Evolutionary conservation across 2,797 vertebrate species (phyloP), one percentile per base, ranked within the genome.

Genomic region (Phataginus tricuspis): DNA sequence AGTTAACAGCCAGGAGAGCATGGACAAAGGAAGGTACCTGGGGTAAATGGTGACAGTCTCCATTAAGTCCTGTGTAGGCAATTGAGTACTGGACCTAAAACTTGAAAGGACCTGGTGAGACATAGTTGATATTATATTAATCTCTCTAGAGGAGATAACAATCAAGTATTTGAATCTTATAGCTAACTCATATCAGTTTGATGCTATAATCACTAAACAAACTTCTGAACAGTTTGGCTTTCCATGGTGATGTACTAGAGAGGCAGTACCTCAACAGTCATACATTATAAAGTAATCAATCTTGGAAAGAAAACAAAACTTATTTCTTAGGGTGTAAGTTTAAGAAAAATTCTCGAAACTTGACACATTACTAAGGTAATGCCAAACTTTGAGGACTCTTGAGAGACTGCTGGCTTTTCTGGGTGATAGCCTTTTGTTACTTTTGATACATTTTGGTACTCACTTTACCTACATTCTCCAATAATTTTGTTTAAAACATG

Each of bases 341-440:
- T 85, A 96, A 69, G 78, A 55, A 45, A 84, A 89, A 64, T 68
- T 34, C 9, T 83, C n/a, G 68, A 75, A 75, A 90, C 21, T 66
- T 66, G 45, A 29, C n/a, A 59, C 16, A 77, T 74, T 7, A 39
- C 34, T 74, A 72, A 92, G 34, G 37, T 80, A 83, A 66, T 74
- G 14, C 23, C 42, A 57, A 42, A 64, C 23, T 83, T 66, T 69
- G 37, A 80, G 39, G 27, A 63, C n/a, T 85, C 45, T 64, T 51
- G 23, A 91, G 34, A 86, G 23, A 89, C 14, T 75, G 2, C 8
- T 85, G 37, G 13, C 12, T 92, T 80, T 78, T 59, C 16, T 14
- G 42, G 29, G 31, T 31, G 4, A 31, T 45, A 45, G 45, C 45
- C 45, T 45, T 45, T 45, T 45, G 45, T 45, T 45, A 45, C 45